These are phyloP conservation scores for Actinemys pallida DNA, from an alignment of 2,113 vertebrate genomes.

Conservation along the genomic window DNA sequence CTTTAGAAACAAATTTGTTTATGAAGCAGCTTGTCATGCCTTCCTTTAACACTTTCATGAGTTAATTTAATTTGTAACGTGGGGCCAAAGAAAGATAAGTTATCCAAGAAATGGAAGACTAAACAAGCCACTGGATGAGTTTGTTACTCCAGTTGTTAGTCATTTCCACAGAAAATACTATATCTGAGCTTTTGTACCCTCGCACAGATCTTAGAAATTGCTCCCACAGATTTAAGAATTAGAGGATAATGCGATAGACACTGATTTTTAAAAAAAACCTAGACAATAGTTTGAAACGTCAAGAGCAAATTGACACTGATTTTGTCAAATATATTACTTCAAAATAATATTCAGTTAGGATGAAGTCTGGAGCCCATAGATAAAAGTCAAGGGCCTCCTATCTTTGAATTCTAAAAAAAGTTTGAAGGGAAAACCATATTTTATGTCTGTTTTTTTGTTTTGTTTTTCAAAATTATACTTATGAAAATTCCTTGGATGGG, in stretches of 20 bases:
- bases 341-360: neutral
- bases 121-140: neutral
- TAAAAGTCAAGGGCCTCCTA: neutral
- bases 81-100: neutral
- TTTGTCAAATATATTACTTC: neutral
- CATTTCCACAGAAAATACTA: neutral
- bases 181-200: neutral
- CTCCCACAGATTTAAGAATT: neutral
- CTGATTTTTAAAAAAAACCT: neutral
- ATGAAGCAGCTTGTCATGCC: neutral
- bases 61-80: neutral
- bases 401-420: neutral
- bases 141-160: neutral
- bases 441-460: neutral
- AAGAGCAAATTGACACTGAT: neutral
- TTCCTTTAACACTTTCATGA: neutral
- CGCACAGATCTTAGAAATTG: neutral
- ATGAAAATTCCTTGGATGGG: neutral
- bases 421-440: neutral
- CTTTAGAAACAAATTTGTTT: neutral
- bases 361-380: neutral
- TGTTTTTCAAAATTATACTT: neutral
- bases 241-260: neutral
- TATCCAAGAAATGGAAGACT: neutral
- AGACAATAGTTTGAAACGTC: neutral